Percentiles rank a stretch among this genome's conserved stretches.
Conservation (phyloP, 2,888 invertebrate genomes). For the Orthosia incerta region DNA sequence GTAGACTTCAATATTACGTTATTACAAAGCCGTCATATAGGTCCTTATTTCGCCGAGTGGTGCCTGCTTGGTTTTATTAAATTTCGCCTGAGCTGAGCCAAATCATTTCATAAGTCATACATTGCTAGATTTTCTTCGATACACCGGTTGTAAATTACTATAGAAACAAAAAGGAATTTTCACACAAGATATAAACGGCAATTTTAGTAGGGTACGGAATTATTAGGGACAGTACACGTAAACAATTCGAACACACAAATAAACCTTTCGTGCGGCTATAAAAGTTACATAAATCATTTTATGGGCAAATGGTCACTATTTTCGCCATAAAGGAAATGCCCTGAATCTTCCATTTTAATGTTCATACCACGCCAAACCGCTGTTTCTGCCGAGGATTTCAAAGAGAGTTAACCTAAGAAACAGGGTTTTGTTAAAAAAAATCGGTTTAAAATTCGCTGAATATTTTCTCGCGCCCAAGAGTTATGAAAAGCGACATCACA, state of each 20-base stretch:
- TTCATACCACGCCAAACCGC: not conserved
- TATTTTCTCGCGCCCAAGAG: not conserved
- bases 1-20: not conserved
- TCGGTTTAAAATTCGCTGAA: no score
- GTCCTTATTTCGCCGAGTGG: not conserved
- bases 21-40: constrained; percentile 5
- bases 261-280: constrained; percentile 29
- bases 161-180: constrained; percentile 1
- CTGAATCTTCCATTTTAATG: constrained; percentile 36
- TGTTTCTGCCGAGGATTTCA: not conserved
- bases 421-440: no score
- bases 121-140: not conserved
- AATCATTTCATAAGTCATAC: not conserved
- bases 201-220: constrained; percentile 12
- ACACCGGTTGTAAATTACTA: not conserved
- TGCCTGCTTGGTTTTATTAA: constrained; percentile 33
- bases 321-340: constrained; percentile 19
- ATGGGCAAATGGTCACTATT: constrained; percentile 17
- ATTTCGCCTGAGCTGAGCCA: constrained; percentile 13
- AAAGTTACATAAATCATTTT: constrained; percentile 22
- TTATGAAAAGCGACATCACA: not conserved
- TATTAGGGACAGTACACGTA: constrained; percentile 2
- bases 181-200: not conserved
- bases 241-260: constrained; percentile 36
- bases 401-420: not conserved